Base-by-base conservation (phyloP, 1,140 invertebrate genomes). In the Ceratitis capitata region DNA sequence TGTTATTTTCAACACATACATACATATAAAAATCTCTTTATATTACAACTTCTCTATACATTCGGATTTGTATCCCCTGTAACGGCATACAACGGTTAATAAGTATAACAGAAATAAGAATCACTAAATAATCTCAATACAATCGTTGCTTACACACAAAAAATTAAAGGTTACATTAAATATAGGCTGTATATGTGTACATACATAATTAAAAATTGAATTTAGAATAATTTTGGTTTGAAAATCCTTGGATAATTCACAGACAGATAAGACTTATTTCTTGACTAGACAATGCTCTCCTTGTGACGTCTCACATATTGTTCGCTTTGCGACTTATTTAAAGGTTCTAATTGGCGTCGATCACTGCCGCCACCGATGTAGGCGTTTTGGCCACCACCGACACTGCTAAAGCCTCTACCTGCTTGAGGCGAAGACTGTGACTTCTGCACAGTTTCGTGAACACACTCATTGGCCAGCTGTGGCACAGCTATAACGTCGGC, bases 281-380 rank as follows among this genome's bases (percentile, higher is more conserved):
- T 86, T 89, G 88, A 88, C 88, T 89, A 89, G 87, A 87, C 87
- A 87, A 86, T 86, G 86, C 90, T 91, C 85, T 91, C 90, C 61
- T 91, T 91, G 86, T 91, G 90, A 47, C 88, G 84, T 39, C 84
- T 85, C 0, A 91, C 90, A 86, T 88, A 90, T 84, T 91, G 90
- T 69, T 91, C 90, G 82, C 90, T 91, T 29, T 89, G 87, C 10
- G 90, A 91, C 84, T 91, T 91, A 84, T 89, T 89, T 10, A 91
- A 49, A 3, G 85, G 85, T 16, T 85, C 85, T 19, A 53, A 14
- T n/a, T 45, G 26, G 9, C 74, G 85, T 14, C 69, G 61, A 53
- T 35, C 51, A 7, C 45, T 19, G 9, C 19, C 6, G 14, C 7
- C 32, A 12, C 9, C 32, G 10, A n/a, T 39, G 4, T 26, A 19